A percentile compares a stretch with the other conserved stretches of the same genome.
phyloP scores from a whole-genome alignment of 2,797 vertebrate genomes.

The Pseudochirops cupreus region DNA sequence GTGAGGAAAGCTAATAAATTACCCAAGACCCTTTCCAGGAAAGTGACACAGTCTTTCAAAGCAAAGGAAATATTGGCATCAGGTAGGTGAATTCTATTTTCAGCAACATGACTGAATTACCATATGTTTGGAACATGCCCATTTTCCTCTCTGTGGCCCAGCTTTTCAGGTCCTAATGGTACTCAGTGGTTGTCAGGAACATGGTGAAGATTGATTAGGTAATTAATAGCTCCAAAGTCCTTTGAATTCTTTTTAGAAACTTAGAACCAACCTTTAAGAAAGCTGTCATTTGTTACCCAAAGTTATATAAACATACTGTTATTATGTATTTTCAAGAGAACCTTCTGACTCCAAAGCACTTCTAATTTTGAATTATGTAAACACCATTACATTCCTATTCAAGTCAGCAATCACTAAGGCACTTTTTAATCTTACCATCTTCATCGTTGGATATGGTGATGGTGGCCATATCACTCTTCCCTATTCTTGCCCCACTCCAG shows the following conservation, averaged over 20 bases:
- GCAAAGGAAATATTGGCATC: conserved; percentile 25
- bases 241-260: neutral
- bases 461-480: conserved; percentile 88
- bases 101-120: neutral
- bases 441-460: conserved; percentile 96
- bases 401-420: neutral
- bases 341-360: conserved; percentile 36
- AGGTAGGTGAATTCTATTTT: conserved; percentile 8
- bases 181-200: neutral
- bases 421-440: conserved; percentile 89
- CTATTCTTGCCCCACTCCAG: conserved; percentile 96
- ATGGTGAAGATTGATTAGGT: neutral
- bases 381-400: neutral
- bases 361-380: conserved; percentile 8
- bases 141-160: neutral
- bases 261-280: neutral
- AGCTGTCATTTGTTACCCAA: neutral
- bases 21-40: conserved; percentile 3
- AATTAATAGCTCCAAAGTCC: conserved; percentile 10
- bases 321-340: neutral
- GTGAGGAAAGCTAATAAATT: conserved; percentile 37
- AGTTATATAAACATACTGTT: conserved; percentile 34
- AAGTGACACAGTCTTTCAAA: conserved; percentile 19
- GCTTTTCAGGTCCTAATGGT: neutral
- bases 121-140: neutral